Base-by-base conservation (phyloP, 2,888 invertebrate genomes). In the Pterostichus niger region DNA sequence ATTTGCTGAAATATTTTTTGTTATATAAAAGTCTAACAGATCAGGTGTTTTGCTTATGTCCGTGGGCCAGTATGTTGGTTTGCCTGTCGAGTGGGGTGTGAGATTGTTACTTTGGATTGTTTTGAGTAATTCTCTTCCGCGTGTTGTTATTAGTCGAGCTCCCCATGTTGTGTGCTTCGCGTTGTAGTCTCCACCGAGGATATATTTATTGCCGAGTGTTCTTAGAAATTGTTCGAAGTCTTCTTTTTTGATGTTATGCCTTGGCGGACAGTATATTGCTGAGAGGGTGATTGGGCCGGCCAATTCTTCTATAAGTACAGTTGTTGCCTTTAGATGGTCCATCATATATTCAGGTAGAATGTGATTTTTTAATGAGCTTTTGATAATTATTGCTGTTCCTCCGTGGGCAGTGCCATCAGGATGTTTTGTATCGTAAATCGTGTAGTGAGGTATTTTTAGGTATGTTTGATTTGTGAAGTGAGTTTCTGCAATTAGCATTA, bases 221-320 rank as follows among this genome's bases (percentile, higher is more conserved):
- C n/a, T 56, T 54, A 77, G 7, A 54, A 77, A 77, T 9, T 77
- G 76, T 77, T 77, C 76, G 33, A 77, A 54, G 24, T 77, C 24
- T 10, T 77, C 33, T 77, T 77, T 15, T 77, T 77, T 77, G 6
- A 77, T 77, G 13, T 56, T 52, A 9, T 54, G 64, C 9, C 59
- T 82, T 40, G 76, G 75, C 56, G 76, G 82, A 46, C 75, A 82
- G 61, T 75, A 82, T 40, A 77, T 77, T 13, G 76, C 76, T n/a
- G 54, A 54, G 10, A 76, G 31, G 24, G 76, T 54, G 9, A 76
- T 49, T 49, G 49, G 76, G 15, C 76, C 76, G 46, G 52, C 54
- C 52, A 7, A 31, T 52, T 54, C 54, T 54, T 52, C 52, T 13
- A 76, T 35, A 24, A 77, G 52, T 24, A 76, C 76, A 2, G 54